A percentile compares a stretch with the other conserved stretches of the same genome.
phyloP scores from a whole-genome alignment of 1,140 invertebrate species.

The Cherax destructor region DNA sequence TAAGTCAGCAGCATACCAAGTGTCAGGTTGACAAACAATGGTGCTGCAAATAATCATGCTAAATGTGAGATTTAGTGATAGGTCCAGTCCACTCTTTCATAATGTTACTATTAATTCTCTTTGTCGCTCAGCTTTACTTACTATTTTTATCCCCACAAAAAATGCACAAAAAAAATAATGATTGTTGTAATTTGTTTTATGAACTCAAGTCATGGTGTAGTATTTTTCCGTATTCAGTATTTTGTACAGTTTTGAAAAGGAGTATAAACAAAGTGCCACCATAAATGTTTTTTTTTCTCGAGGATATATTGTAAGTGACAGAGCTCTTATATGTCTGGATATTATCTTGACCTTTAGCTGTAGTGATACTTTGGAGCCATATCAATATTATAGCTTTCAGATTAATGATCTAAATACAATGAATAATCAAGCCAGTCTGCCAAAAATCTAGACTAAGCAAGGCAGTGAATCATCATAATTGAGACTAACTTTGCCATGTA shows the following conservation, averaged over 20 bases:
- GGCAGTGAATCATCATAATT: conserved; percentile 48
- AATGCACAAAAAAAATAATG: conserved; percentile 58
- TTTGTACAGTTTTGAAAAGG: conserved; percentile 60
- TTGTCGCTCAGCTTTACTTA: conserved; percentile 67
- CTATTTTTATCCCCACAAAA: conserved; percentile 59
- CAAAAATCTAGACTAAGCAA: conserved; percentile 65
- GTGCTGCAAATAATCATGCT: conserved; percentile 55
- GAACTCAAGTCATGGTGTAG: conserved; percentile 55
- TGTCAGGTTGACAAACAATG: conserved; percentile 45
- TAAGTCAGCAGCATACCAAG: conserved; percentile 41
- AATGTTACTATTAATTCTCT: conserved; percentile 60
- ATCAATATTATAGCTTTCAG: conserved; percentile 68
- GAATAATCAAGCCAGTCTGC: conserved; percentile 70
- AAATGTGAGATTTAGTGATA: conserved; percentile 52
- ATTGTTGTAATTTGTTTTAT: conserved; percentile 55
- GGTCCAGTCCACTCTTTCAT: conserved; percentile 63
- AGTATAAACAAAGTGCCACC: conserved; percentile 67
- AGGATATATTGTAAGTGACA: conserved; percentile 64
- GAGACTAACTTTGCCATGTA: conserved; percentile 2
- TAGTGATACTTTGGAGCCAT: conserved; percentile 61
- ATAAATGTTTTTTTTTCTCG: conserved; percentile 34
- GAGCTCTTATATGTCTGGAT: conserved; percentile 61
- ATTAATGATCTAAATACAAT: conserved; percentile 66
- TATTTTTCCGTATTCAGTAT: conserved; percentile 59
- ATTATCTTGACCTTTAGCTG: conserved; percentile 54